A percentile compares a stretch with the other conserved stretches of the same genome.
These are phyloP conservation scores for Cinclus cinclus DNA, from an alignment of 2,113 vertebrate genomes.

Conservation along the genomic window DNA sequence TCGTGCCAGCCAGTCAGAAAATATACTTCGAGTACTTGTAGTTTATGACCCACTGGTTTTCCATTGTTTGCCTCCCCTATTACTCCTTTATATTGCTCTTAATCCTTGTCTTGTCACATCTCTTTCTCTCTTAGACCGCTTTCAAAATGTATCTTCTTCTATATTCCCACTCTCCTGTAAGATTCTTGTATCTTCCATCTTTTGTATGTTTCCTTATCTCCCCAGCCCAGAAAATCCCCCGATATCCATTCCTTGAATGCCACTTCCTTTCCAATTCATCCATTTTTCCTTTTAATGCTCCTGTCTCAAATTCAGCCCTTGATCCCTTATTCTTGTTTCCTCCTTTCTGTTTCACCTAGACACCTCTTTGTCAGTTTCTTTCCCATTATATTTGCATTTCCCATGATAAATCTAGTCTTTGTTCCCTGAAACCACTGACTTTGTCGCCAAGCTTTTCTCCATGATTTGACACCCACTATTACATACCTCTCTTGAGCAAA, in stretches of 20 bases:
- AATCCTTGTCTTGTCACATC: neutral
- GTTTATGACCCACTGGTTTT: neutral
- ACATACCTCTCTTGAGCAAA: neutral
- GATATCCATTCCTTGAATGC: neutral
- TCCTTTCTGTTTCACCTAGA: neutral
- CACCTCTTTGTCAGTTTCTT: neutral
- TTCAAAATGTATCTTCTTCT: neutral
- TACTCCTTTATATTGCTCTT: neutral
- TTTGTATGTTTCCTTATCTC: neutral
- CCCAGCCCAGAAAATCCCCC: neutral
- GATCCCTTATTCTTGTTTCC: neutral
- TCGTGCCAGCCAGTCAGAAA: neutral
- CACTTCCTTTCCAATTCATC: neutral
- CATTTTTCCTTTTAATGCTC: neutral
- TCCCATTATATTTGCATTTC: neutral
- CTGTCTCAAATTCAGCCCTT: neutral
- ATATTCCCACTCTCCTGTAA: neutral
- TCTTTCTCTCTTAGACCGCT: neutral
- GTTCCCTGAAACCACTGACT: neutral
- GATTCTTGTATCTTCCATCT: neutral
- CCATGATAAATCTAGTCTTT: neutral
- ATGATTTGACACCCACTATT: rapidly evolving
- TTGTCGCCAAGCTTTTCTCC: neutral
- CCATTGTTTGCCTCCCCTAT: neutral
- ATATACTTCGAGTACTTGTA: neutral